Conservation (phyloP, 1,140 invertebrate genomes). For the Apocrypta bakeri region DNA sequence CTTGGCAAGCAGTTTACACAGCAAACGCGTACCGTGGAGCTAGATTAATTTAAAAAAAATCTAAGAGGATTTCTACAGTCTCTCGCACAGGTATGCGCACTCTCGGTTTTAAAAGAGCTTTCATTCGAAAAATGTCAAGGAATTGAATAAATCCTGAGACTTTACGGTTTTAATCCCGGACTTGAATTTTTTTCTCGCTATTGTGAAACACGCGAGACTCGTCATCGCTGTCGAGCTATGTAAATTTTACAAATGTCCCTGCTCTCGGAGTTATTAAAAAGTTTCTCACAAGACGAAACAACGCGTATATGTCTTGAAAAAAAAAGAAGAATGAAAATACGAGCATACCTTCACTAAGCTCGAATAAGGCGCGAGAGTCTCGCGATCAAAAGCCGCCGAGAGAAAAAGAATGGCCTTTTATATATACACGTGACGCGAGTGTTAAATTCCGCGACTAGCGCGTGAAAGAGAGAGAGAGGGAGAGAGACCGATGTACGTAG, state of each 20-base stretch:
- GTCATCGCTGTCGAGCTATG: neutral
- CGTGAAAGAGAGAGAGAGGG: neutral
- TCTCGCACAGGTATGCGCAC: neutral
- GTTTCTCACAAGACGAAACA: neutral
- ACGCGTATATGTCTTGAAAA: neutral
- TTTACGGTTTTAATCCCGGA: neutral
- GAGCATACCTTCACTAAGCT: neutral
- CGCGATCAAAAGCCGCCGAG: neutral
- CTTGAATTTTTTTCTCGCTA: neutral
- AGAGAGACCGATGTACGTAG: no score
- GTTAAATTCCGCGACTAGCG: constrained; percentile 6
- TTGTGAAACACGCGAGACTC: neutral
- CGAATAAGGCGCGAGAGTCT: neutral
- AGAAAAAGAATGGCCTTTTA: neutral
- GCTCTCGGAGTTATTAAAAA: neutral
- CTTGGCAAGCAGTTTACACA: neutral
- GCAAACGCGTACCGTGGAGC: neutral
- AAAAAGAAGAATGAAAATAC: neutral
- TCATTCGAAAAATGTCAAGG: neutral
- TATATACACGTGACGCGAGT: constrained; percentile 25
- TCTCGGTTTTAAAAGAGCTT: neutral
- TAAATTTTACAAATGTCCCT: neutral
- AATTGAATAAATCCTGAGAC: neutral
- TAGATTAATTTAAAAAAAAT: neutral
- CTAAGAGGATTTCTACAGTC: neutral